Base-by-base conservation (phyloP, 2,888 invertebrate genomes). In the Liodrosophila aerea region DNA sequence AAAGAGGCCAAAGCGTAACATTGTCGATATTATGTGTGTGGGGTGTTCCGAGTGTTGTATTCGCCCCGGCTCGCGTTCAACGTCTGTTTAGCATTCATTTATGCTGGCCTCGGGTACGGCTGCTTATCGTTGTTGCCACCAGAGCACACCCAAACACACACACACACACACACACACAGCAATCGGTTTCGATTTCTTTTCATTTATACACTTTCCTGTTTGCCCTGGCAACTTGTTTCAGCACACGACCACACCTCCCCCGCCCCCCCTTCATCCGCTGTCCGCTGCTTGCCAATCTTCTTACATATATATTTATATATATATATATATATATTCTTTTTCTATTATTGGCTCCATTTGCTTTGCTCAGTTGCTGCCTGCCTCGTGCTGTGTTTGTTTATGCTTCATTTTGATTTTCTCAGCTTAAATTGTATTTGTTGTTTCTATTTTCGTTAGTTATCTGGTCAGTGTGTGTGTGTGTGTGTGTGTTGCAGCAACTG, bases 121-220 rank as follows among this genome's bases (percentile, higher is more conserved):
- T 75, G 82, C 82, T 85, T 76, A 77, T 76, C 77, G 65, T 45
- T 22, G 53, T 45, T 56, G 39, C 40, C 44, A 46, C 40, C 29
- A 27, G 18, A 33, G 7, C 41, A 18, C n/a, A 5, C 13, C 13
- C 8, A 29, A 36, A 41, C 29, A 16, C 4, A 40, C 31, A 43
- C 18, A 44, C n/a, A 49, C 29, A 31, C 2, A 37, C 2, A 34
- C 2, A 33, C 12, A 16, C 22, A 30, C 16, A 53, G 65, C 69
- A 81, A 81, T 72, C 77, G 82, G 81, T 86, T 81, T 81, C 81
- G 85, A 86, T 81, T 81, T 86, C 85, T 80, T 78, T 85, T 83
- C 80, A 80, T 80, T 85, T 83, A 80, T 83, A 83, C 86, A 64
- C 77, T 80, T 80, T 80, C 64, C 80, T 73, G 75, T 78, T 66